Percentiles rank a stretch among this genome's conserved stretches.
These are phyloP conservation scores for Brassicogethes aeneus DNA, from an alignment of 2,888 invertebrate genomes.

Conservation along the genomic window DNA sequence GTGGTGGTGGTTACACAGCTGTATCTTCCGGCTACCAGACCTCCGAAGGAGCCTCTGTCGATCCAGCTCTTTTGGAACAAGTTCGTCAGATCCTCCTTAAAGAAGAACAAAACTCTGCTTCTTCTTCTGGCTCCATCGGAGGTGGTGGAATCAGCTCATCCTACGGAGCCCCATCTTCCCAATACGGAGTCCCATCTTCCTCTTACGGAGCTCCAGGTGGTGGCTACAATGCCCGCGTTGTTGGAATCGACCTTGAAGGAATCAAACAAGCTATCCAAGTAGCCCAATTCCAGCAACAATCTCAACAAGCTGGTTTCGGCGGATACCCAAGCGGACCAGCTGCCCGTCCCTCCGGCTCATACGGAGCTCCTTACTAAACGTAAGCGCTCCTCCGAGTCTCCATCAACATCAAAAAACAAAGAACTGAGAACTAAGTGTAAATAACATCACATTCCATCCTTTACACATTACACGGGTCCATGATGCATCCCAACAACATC, in stretches of 20 bases:
- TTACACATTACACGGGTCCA: slow-evolving; percentile 41
- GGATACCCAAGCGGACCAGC: slow-evolving; percentile 43
- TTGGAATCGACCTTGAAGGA: slow-evolving; percentile 77
- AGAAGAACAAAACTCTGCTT: slow-evolving; percentile 61
- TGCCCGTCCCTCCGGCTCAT: slow-evolving; percentile 49
- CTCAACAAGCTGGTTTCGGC: slow-evolving; percentile 40
- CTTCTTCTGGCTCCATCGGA: slow-evolving; percentile 44
- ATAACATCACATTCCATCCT: slow-evolving; percentile 27
- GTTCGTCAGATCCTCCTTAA: slow-evolving; percentile 76
- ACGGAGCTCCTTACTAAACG: slow-evolving; percentile 51
- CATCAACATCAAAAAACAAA: slow-evolving; percentile 12
- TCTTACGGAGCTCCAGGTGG: slow-evolving; percentile 59
- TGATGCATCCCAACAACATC: slow-evolving; percentile 36
- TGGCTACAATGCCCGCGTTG: slow-evolving; percentile 54
- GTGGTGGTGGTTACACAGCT: slow-evolving; percentile 66
- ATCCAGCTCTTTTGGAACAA: slow-evolving; percentile 71
- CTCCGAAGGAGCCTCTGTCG: slow-evolving; percentile 75
- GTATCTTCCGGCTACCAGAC: slow-evolving; percentile 73
- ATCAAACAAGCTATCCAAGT: slow-evolving; percentile 83
- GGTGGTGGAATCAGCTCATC: slow-evolving; percentile 44
- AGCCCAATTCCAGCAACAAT: slow-evolving; percentile 70
- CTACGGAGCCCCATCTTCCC: slow-evolving; percentile 51
- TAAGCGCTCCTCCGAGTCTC: slow-evolving; percentile 20
- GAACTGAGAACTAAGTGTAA: slow-evolving; percentile 25
- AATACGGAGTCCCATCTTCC: slow-evolving; percentile 60